Base-by-base conservation (phyloP, 2,888 invertebrate species). In the Drosophila planitibia region DNA sequence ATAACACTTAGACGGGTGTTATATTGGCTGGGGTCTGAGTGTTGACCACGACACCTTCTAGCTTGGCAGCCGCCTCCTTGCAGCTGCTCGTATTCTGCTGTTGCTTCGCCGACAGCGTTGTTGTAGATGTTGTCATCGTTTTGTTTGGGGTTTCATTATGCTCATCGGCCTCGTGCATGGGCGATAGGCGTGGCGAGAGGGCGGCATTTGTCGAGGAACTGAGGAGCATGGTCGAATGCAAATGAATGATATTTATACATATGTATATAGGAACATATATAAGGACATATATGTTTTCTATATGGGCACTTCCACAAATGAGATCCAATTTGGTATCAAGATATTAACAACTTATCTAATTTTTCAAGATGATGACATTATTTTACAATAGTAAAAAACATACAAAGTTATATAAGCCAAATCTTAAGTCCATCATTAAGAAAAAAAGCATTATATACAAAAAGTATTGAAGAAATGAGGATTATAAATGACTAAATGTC, bases 151-250 rank as follows among this genome's bases (percentile, higher is more conserved):
- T 55, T 49, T 85, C 86, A 55, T 62, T 77, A 65, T 78, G 79
- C 30, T 97, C 97, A 81, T 97, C 97, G 76, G 97, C 97, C 93
- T 98, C 97, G 75, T 96, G 96, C 97, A 97, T 97, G 39, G 97
- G 97, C 32, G 97, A 97, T 51, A 98, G 94, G 76, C 97, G 95
- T 88, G 85, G 89, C 67, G 82, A 83, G 30, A 82, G 82, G 70
- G 82, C 74, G 32, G 90, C 90, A 58, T 72, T 89, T 55, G 85
- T 64, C 32, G 85, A 51, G 62, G 89, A 71, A 88, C 89, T 90
- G 80, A 57, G 41, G 69, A 68, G 77, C 75, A 72, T 61, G 80
- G 61, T 71, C 74, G 83, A 80, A 74, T 74, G 81, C 69, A 79
- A 59, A 85, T 82, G 82, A 80, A 78, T 83, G 82, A 82, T 79